A percentile compares a stretch with the other conserved stretches of the same genome.
Conservation (phyloP, 2,113 vertebrate species). For the Ammodytes marinus region DNA sequence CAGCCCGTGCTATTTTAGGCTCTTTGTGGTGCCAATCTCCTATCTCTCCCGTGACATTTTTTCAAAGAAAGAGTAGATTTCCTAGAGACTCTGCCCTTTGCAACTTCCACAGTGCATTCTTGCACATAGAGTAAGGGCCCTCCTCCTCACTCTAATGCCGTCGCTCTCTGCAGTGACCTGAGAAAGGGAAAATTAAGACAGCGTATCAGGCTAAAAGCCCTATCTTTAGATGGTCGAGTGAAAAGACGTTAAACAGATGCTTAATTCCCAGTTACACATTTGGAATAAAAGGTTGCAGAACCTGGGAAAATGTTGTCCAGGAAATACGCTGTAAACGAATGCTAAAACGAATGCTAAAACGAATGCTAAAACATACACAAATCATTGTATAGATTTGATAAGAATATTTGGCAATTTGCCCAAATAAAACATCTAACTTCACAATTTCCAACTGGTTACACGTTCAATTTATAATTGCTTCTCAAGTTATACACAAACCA, state of each 20-base stretch:
- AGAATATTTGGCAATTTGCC: constrained; percentile 20
- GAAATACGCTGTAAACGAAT: constrained; percentile 50
- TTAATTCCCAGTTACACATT: constrained; percentile 80
- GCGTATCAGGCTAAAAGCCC: constrained; percentile 83
- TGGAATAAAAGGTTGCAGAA: constrained; percentile 69
- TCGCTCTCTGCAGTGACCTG: constrained; percentile 86
- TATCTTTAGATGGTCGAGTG: constrained; percentile 74
- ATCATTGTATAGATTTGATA: background rate
- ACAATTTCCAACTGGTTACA: constrained; percentile 20
- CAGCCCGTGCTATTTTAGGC: constrained; percentile 97
- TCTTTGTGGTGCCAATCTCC: constrained; percentile 99
- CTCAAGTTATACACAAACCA: constrained; percentile 34
- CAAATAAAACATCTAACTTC: constrained; percentile 20
- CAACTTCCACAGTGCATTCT: constrained; percentile 97
- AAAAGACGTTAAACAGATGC: constrained; percentile 82
- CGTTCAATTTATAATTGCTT: constrained; percentile 43
- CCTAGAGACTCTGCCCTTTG: constrained; percentile 99
- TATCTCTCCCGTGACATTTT: constrained; percentile 99
- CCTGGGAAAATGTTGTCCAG: constrained; percentile 71
- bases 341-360: constrained; percentile 21
- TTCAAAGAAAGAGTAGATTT: constrained; percentile 99
- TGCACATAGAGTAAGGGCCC: constrained; percentile 89
- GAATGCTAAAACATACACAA: constrained; percentile 30
- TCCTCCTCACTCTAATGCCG: constrained; percentile 89
- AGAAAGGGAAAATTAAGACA: constrained; percentile 88